phyloP scores from a whole-genome alignment of 2,888 invertebrate genomes.

The Callosobruchus maculatus region DNA sequence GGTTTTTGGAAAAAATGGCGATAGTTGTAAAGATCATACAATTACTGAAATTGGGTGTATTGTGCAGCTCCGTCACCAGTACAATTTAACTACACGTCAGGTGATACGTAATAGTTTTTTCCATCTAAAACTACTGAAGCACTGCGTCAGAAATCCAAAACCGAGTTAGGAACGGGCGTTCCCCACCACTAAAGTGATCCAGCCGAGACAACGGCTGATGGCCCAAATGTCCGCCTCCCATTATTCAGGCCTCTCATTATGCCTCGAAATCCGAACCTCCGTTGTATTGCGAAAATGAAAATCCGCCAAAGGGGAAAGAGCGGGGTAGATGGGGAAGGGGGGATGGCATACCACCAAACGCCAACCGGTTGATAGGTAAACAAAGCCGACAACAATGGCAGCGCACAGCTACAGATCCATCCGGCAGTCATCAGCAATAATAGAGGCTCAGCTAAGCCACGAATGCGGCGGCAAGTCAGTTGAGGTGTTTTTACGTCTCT shows the following conservation, averaged over 20 bases:
- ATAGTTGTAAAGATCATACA: too few species aligned
- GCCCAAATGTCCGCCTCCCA: background rate
- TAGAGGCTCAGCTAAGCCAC: background rate
- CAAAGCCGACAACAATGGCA: slow-evolving; percentile 31
- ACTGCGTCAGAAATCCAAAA: background rate
- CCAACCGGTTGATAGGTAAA: slow-evolving; percentile 40
- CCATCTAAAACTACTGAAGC: background rate
- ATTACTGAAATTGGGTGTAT: too few species aligned
- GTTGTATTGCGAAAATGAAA: slow-evolving; percentile 11
- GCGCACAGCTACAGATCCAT: background rate
- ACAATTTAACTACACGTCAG: too few species aligned
- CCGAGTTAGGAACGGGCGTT: background rate
- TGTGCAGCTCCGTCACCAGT: too few species aligned
- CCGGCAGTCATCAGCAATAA: background rate
- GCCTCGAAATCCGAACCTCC: background rate
- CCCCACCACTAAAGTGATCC: background rate
- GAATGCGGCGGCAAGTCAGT: background rate
- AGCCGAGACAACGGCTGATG: background rate
- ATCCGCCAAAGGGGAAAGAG: slow-evolving; percentile 16
- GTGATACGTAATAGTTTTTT: too few species aligned
- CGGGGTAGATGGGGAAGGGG: slow-evolving; percentile 10
- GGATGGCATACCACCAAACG: background rate
- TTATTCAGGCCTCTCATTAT: background rate
- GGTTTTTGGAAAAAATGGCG: too few species aligned
- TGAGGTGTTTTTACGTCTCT: background rate